A percentile compares a stretch with the other conserved stretches of the same genome.
Conservation (phyloP, 1,140 invertebrate genomes). For the Pseudomyrmex dendroicus region DNA sequence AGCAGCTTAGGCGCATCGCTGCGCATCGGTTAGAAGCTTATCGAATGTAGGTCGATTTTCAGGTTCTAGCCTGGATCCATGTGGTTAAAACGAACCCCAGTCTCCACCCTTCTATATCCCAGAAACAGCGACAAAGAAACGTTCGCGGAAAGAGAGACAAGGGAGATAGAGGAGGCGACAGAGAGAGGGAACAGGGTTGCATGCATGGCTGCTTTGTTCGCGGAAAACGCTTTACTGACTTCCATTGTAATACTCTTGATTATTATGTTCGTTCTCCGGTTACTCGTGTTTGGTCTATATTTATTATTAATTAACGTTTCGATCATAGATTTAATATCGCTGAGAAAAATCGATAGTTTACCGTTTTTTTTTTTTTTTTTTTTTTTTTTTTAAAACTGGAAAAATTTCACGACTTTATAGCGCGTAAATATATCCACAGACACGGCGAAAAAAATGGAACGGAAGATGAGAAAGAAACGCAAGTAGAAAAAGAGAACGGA, state of each 20-base stretch:
- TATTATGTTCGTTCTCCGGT: conserved; percentile 47
- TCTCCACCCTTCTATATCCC: conserved; percentile 36
- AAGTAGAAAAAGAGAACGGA: conserved; percentile 4
- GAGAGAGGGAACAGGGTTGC: not conserved
- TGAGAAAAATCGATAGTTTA: no score
- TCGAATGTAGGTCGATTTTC: conserved; percentile 74
- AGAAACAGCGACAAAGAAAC: conserved; percentile 38
- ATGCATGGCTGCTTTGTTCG: conserved; percentile 64
- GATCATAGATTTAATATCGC: not conserved
- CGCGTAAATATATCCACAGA: not conserved
- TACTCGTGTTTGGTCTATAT: conserved; percentile 7
- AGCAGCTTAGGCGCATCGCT: conserved; percentile 8
- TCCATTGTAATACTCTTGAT: conserved; percentile 47
- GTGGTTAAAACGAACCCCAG: conserved; percentile 51
- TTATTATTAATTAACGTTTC: not conserved
- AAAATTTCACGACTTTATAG: conserved; percentile 8
- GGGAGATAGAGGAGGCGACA: conserved; percentile 22
- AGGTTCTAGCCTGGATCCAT: conserved; percentile 70
- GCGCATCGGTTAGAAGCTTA: conserved; percentile 65
- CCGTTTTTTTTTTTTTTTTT: no score
- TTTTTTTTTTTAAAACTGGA: no score
- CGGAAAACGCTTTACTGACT: conserved; percentile 59
- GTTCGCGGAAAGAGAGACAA: not conserved
- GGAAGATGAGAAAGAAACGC: conserved; percentile 3
- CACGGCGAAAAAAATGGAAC: not conserved